Evolutionary conservation across 1,140 invertebrate genomes (phyloP), one percentile per base, ranked within the genome.

Genomic region (Chionoecetes opilio): DNA sequence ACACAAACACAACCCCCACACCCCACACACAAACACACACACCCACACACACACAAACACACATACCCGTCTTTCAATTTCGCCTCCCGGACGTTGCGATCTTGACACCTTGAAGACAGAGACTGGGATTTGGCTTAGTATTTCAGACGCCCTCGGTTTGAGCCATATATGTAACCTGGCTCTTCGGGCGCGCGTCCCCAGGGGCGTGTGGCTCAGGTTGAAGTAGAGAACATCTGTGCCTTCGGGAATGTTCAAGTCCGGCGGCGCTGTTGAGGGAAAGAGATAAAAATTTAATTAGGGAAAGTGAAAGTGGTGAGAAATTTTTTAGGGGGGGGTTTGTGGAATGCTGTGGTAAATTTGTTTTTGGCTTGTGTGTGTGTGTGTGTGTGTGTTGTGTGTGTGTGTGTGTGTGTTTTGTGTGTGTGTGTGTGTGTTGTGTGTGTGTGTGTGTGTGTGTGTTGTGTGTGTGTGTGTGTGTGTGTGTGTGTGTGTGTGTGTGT

Each of bases 81-180:
- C 41, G 1, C 41, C 93, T 6, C 38, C 94, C 17, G 46, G 41
- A 11, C 37, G 29, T 3, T 92, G 34, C 2, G 91, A 82, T 21
- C 94, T 75, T 2, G 46, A 31, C 46, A 95, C 91, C 84, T 95
- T 95, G 84, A 34, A 95, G 8, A 95, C 90, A n/a, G 94, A 41
- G 21, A 95, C 85, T n/a, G 90, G 84, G 1, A 92, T 41, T 2
- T 37, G 29, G 29, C 90, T 82, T n/a, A 92, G 90, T n/a, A 92
- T 34, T 46, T 92, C 94, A 17, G 94, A 92, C 9, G n/a, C 63
- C 31, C 85, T 95, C 41, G 94, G 94, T 34, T 95, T 95, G 90
- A 95, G 94, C 90, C 90, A 95, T 14, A 95, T 85, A 90, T 95
- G 94, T 5, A 95, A 90, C 38, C 92, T 95, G 82, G 94, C 94